These are phyloP conservation scores for Stomatorhinus ivindoensis DNA, from an alignment of 2,113 vertebrate genomes.

Conservation along the genomic window DNA sequence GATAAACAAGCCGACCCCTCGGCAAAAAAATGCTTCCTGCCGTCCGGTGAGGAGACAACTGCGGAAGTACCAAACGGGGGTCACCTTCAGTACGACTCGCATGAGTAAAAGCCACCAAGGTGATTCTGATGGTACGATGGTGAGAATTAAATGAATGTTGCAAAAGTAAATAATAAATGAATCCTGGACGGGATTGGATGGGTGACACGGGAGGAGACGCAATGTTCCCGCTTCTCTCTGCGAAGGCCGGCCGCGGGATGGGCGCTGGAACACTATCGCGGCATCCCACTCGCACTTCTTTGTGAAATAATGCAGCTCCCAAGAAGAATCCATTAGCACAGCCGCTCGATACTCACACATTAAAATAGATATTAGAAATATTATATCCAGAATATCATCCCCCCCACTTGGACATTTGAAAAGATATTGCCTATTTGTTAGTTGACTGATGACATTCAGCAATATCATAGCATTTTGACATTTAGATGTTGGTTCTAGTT, in stretches of 20 bases:
- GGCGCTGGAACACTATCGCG: background rate
- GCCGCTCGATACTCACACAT: slow-evolving; percentile 8
- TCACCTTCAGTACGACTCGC: slow-evolving; percentile 37
- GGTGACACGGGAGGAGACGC: background rate
- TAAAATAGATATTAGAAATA: slow-evolving; percentile 12
- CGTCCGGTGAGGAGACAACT: background rate
- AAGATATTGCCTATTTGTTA: slow-evolving; percentile 13
- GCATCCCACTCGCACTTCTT: background rate
- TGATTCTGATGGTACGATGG: slow-evolving; percentile 29
- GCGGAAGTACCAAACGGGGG: slow-evolving; percentile 21
- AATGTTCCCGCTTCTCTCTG: background rate
- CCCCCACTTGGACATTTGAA: background rate
- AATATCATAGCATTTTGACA: slow-evolving; percentile 10
- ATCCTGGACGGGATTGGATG: background rate
- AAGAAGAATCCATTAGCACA: background rate
- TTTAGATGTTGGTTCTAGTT: slow-evolving; percentile 10
- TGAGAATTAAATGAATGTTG: slow-evolving; percentile 22
- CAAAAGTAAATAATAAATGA: slow-evolving; percentile 31
- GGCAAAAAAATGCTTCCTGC: background rate
- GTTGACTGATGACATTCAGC: slow-evolving; percentile 1
- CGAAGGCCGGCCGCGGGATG: background rate
- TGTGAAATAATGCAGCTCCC: background rate
- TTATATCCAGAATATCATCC: slow-evolving; percentile 2
- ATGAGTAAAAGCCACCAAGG: slow-evolving; percentile 21
- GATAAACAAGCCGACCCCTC: background rate